Conservation (phyloP, 2,113 vertebrate species). For the Oplegnathus fasciatus region DNA sequence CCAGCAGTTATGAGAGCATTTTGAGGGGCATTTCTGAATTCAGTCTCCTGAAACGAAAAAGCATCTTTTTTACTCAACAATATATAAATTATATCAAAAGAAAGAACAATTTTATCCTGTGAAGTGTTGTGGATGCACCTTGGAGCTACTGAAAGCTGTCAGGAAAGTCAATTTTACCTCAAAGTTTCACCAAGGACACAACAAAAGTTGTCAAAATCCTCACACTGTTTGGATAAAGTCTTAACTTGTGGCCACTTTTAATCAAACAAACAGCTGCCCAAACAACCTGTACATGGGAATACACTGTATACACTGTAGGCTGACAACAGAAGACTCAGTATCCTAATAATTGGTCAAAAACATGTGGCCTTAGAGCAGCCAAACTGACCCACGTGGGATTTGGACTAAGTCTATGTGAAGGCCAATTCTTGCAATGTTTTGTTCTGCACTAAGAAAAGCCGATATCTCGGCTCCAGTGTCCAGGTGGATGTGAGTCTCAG, state of each 20-base stretch:
- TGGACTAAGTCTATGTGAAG: neutral
- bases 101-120: neutral
- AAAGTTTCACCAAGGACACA: slow-evolving; percentile 14
- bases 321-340: slow-evolving; percentile 2
- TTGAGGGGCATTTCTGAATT: neutral
- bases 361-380: neutral
- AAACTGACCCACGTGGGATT: neutral
- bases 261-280: neutral
- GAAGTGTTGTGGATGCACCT: slow-evolving; percentile 8
- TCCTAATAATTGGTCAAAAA: neutral
- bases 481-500: slow-evolving; percentile 31
- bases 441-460: slow-evolving; percentile 15
- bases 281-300: neutral
- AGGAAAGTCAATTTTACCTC: slow-evolving; percentile 11
- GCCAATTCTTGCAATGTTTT: neutral
- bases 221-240: neutral
- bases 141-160: neutral
- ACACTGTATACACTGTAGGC: neutral
- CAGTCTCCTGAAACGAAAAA: neutral
- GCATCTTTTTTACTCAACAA: neutral
- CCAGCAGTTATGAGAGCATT: neutral
- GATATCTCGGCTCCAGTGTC: slow-evolving; percentile 27
- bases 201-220: neutral
- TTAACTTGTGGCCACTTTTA: neutral
- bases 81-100: neutral